Evolutionary conservation across 2,797 vertebrate species (phyloP).

Genomic region (Hozukius guyotensis): DNA sequence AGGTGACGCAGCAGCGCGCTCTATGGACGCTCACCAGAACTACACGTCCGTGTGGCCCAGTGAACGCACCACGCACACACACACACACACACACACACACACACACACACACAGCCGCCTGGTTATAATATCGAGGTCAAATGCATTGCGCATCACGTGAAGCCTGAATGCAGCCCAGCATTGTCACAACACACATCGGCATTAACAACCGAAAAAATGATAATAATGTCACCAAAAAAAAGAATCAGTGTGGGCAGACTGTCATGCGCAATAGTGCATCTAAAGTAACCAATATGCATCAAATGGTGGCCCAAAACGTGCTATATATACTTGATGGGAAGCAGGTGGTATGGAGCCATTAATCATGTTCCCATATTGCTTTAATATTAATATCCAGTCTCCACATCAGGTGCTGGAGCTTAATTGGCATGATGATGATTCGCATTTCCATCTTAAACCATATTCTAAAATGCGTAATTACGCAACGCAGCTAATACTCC

Average conservation of each 20-base stretch:
- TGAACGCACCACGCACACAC: conserved; percentile 20
- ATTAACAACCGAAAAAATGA: not conserved
- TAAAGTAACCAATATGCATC: conserved; percentile 22
- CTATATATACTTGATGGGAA: not conserved
- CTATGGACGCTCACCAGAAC: conserved; percentile 35
- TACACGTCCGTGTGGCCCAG: not conserved
- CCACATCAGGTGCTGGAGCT: conserved; percentile 5
- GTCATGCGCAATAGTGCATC: conserved; percentile 38
- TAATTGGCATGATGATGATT: not conserved
- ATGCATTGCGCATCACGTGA: conserved; percentile 19
- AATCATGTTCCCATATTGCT: not conserved
- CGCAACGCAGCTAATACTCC: no score
- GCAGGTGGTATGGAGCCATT: not conserved
- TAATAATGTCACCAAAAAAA: not conserved
- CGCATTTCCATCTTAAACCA: not conserved
- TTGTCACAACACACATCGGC: not conserved
- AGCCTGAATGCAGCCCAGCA: not conserved
- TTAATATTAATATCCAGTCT: not conserved
- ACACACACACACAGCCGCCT: not conserved
- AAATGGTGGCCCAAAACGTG: conserved; percentile 24
- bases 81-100: not conserved
- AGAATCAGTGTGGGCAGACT: not conserved
- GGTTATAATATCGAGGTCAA: conserved; percentile 53
- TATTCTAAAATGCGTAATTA: not conserved
- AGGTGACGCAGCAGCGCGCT: conserved; percentile 67